A percentile compares a stretch with the other conserved stretches of the same genome.
phyloP scores from a whole-genome alignment of 2,113 vertebrate genomes.

The Plestiodon gilberti region DNA sequence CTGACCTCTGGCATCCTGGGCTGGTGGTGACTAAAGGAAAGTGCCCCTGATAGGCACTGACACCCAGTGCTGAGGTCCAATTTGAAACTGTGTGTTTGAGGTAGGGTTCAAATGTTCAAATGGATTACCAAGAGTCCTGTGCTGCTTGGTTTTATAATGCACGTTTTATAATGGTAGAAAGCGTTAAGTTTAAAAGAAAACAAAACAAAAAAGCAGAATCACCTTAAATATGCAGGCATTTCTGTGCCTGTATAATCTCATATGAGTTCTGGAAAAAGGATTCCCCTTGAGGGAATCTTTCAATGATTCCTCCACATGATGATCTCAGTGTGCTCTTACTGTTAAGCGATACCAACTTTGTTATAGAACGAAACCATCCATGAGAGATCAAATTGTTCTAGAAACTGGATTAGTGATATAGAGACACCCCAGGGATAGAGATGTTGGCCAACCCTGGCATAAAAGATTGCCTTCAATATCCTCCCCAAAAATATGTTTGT shows the following conservation, averaged over 20 bases:
- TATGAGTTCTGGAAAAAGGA: not conserved
- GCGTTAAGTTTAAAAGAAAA: no score
- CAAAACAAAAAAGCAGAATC: not conserved
- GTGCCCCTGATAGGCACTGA: no score
- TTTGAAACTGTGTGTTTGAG: no score
- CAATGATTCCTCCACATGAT: not conserved
- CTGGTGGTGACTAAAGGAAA: no score
- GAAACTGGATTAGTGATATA: not conserved
- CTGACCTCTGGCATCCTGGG: no score
- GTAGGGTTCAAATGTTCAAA: no score
- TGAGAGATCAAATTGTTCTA: not conserved
- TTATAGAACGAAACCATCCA: not conserved
- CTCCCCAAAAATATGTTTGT: slow-evolving; percentile 6
- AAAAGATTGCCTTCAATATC: not conserved
- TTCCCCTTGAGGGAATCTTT: not conserved
- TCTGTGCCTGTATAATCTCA: not conserved
- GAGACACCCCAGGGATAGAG: not conserved
- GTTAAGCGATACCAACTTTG: not conserved
- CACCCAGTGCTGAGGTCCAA: no score
- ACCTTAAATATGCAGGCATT: no score
- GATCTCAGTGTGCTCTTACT: not conserved
- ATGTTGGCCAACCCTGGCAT: not conserved
- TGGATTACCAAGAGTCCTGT: no score
- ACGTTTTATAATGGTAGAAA: no score
- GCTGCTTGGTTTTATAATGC: no score